Base-by-base conservation (phyloP, 2,113 vertebrate genomes). In the Amblyopsis rosae region DNA sequence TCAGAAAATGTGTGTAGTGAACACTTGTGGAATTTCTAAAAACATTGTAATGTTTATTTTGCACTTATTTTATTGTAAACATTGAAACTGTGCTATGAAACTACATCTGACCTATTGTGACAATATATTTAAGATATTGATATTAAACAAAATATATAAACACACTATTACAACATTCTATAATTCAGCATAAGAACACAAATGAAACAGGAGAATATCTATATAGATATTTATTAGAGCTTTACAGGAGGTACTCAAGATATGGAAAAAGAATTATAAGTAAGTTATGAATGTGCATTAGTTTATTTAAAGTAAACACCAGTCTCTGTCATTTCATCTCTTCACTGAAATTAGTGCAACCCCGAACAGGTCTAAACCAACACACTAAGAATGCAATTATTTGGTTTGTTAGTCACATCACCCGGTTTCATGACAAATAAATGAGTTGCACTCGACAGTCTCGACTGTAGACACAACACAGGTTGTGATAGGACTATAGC, bases 61-160 rank as follows among this genome's bases (percentile, higher is more conserved):
- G 65, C 82, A 49, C 53, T 47, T 68, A 53, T 77, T 59, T 69
- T 76, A 56, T 26, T 56, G 17, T 56, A 41, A 41, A 41, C 35
- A 41, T 41, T 41, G 16, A 75, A 78, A 77, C 50, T 57, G 33
- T 78, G 56, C 48, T 72, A 66, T 63, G 72, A 13, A 70, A 75
- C 62, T 72, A 65, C 60, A 74, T 75, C 70, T 69, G 68, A 76
- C 65, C 81, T 78, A 72, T 69, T 79, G 86, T 89, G 68, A 67
- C 48, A 13, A 77, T 65, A 65, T 32, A 65, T 59, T 76, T 51
- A 63, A 61, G 47, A 76, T 64, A 51, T 57, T 73, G 19, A 60
- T 67, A 65, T 85, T 82, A 85, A 61, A 67, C 67, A 59, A 75
- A 87, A 79, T 86, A 89, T 90, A 90, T 68, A 76, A 67, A 50